phyloP scores from a whole-genome alignment of 2,113 vertebrate species.

The Neodontobutis hainanensis region DNA sequence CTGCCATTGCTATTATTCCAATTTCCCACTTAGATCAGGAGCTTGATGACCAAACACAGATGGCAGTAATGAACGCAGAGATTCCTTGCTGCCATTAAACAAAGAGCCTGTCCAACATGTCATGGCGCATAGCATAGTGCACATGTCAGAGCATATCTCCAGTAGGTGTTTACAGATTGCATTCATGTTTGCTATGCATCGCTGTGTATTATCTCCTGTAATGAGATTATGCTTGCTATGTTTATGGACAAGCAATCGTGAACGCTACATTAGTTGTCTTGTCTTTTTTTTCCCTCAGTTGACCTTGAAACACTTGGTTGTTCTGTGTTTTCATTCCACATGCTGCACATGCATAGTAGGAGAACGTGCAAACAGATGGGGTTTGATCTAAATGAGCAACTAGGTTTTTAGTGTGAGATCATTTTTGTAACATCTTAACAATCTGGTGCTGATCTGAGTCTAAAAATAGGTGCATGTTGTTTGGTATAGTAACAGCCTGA shows the following conservation, averaged over 20 bases:
- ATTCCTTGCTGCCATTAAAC: too few species aligned
- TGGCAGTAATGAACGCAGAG: too few species aligned
- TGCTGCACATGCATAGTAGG: not conserved
- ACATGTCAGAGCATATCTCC: conserved; percentile 3
- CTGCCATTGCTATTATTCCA: conserved; percentile 9
- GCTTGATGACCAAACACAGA: conserved; percentile 1
- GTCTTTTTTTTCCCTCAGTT: conserved; percentile 3
- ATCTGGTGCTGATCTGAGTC: not conserved
- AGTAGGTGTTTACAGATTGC: conserved; percentile 35
- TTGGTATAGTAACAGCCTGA: not conserved
- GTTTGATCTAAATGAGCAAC: conserved; percentile 2
- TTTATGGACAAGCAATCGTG: conserved; percentile 10
- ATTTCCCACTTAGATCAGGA: conserved; percentile 22
- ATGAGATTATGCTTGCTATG: conserved; percentile 36
- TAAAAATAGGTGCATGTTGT: not conserved
- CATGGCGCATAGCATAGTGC: not conserved
- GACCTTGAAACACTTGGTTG: conserved; percentile 26
- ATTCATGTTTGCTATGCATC: conserved; percentile 29
- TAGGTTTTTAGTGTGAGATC: not conserved
- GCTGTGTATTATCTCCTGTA: conserved; percentile 37
- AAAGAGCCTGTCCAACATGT: not conserved
- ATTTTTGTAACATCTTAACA: not conserved
- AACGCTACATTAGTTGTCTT: not conserved
- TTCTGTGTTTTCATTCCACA: not conserved
- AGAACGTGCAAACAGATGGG: not conserved